Percentiles rank a stretch among this genome's conserved stretches.
Evolutionary conservation across 2,113 vertebrate genomes (phyloP).

Genomic region (Macroglossus sobrinus): DNA sequence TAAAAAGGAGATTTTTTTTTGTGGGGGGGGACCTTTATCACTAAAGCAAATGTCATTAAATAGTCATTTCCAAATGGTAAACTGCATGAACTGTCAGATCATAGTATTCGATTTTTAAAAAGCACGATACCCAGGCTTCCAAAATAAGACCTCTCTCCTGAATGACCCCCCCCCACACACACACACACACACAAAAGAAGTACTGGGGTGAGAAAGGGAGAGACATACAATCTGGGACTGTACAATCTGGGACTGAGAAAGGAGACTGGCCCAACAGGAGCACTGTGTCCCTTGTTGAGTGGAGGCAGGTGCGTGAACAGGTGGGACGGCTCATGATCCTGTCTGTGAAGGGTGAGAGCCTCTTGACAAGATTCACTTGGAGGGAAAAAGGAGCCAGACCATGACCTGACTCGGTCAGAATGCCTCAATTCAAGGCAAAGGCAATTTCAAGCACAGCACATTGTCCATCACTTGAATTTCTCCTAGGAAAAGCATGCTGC

Average conservation of each 20-base stretch:
- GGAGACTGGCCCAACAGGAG: not conserved
- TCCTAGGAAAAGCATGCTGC: not conserved
- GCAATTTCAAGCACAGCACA: not conserved
- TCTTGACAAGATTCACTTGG: not conserved
- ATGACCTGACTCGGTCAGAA: not conserved
- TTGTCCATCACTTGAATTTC: not conserved
- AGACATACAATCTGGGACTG: not conserved
- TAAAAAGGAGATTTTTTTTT: not conserved
- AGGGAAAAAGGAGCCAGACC: not conserved
- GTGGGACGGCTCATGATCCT: not conserved
- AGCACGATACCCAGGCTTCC: not conserved
- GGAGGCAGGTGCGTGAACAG: not conserved
- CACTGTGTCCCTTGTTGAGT: not conserved
- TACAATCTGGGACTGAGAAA: not conserved
- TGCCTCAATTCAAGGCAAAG: not conserved
- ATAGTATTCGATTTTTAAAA: not conserved
- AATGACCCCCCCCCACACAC: not conserved
- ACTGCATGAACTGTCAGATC: not conserved
- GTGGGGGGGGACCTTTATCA: not conserved
- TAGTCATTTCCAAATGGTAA: conserved; percentile 18
- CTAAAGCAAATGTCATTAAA: not conserved
- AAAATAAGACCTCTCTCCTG: not conserved
- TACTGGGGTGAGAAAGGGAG: not conserved
- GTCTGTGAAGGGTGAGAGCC: not conserved
- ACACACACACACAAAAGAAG: not conserved